Evolutionary conservation across 2,888 invertebrate genomes (phyloP).

Genomic region (Tuberolachnus salignus): DNA sequence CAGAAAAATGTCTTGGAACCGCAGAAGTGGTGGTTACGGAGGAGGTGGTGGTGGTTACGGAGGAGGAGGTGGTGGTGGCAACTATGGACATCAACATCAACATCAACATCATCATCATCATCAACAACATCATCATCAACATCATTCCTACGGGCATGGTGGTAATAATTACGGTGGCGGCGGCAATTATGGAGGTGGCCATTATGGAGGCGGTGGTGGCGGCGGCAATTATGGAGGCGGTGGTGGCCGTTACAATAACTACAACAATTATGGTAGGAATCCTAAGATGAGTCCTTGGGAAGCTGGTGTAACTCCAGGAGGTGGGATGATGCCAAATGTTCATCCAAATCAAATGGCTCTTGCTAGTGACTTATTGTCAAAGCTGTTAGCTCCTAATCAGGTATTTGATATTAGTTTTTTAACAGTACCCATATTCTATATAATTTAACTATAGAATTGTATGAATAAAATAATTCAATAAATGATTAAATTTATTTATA

Average conservation of each 20-base stretch:
- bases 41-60: slow-evolving; percentile 14
- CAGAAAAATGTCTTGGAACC: slow-evolving; percentile 46
- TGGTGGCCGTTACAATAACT: slow-evolving; percentile 35
- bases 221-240: slow-evolving; percentile 12
- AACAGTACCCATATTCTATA: not conserved
- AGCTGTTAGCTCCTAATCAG: slow-evolving; percentile 44
- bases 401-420: not conserved
- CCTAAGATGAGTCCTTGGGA: slow-evolving; percentile 52
- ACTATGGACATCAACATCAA: no score
- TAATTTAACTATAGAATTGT: not conserved
- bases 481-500: not conserved
- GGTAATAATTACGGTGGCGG: slow-evolving; percentile 8
- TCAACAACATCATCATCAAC: no score
- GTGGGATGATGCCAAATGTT: slow-evolving; percentile 51
- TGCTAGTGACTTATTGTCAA: slow-evolving; percentile 46
- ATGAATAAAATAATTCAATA: not conserved
- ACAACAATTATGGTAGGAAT: slow-evolving; percentile 33
- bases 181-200: slow-evolving; percentile 26
- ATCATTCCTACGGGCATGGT: slow-evolving; percentile 32
- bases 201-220: slow-evolving; percentile 31
- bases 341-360: slow-evolving; percentile 53
- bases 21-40: slow-evolving; percentile 39
- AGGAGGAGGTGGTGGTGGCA: slow-evolving; percentile 21
- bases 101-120: no score
- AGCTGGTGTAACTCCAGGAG: slow-evolving; percentile 48